Conservation (phyloP, 2,797 vertebrate genomes). For the Oceanodroma leucorhoa region DNA sequence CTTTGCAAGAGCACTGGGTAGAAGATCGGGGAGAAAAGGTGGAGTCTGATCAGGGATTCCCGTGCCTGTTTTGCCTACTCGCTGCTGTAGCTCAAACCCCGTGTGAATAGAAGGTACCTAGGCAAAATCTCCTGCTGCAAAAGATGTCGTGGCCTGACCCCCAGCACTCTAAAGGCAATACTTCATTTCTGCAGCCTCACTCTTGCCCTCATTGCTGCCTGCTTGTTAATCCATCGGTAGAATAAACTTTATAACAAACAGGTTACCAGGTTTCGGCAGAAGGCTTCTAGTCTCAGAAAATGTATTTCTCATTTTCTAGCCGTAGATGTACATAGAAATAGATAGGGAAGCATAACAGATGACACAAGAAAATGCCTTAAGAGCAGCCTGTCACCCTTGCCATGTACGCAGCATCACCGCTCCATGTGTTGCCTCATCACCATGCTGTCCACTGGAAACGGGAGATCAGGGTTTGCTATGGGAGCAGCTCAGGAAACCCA, state of each 20-base stretch:
- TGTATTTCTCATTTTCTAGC: background rate
- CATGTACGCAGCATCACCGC: background rate
- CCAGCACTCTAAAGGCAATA: background rate
- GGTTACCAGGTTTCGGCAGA: background rate
- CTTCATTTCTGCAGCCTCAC: slow-evolving; percentile 9
- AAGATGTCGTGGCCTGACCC: background rate
- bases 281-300: background rate
- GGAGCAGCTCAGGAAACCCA: slow-evolving; percentile 6
- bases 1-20: slow-evolving; percentile 37
- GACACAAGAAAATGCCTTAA: slow-evolving; percentile 64
- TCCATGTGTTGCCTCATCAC: background rate
- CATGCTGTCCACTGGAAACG: background rate
- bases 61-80: background rate
- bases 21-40: slow-evolving; percentile 9
- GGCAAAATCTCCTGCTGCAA: background rate
- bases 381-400: slow-evolving; percentile 19
- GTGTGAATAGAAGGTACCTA: background rate
- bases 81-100: background rate
- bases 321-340: background rate
- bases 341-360: background rate
- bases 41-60: slow-evolving; percentile 21
- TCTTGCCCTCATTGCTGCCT: slow-evolving; percentile 34
- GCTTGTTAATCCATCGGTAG: background rate
- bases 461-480: background rate
- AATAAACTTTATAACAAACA: background rate